A percentile compares a stretch with the other conserved stretches of the same genome.
Conservation (phyloP, 2,113 vertebrate species). For the Oophaga pumilio region DNA sequence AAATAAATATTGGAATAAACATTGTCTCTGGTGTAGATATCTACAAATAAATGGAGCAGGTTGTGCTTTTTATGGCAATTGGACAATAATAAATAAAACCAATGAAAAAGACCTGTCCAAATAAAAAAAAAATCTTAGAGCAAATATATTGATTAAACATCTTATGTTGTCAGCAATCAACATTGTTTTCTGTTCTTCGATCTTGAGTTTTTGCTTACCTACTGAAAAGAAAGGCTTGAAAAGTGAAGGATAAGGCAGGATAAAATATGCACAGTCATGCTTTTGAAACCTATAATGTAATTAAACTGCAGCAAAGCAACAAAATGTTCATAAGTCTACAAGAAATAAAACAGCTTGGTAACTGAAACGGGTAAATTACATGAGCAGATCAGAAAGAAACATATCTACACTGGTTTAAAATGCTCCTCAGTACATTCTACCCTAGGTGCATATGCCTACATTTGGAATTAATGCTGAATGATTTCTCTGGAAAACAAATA, state of each 20-base stretch:
- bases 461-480: neutral
- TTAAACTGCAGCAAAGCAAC: constrained; percentile 57
- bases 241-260: constrained; percentile 28
- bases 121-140: constrained; percentile 17
- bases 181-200: constrained; percentile 27
- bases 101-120: constrained; percentile 4
- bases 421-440: constrained; percentile 15
- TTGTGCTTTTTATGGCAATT: neutral
- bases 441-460: constrained; percentile 4
- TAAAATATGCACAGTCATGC: constrained; percentile 52
- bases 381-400: constrained; percentile 49
- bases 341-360: constrained; percentile 54
- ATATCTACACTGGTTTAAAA: constrained; percentile 36
- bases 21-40: neutral
- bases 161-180: constrained; percentile 40
- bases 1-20: neutral
- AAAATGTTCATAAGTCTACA: constrained; percentile 55
- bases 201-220: constrained; percentile 28
- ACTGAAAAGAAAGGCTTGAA: constrained; percentile 30
- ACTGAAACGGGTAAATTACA: constrained; percentile 52
- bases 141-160: constrained; percentile 54
- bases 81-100: constrained; percentile 5
- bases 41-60: neutral
- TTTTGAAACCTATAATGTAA: constrained; percentile 56
- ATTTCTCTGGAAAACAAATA: constrained; percentile 5